Percentiles rank a stretch among this genome's conserved stretches.
These are phyloP conservation scores for Polymixis flavicincta DNA, from an alignment of 2,888 invertebrate genomes.

Conservation along the genomic window DNA sequence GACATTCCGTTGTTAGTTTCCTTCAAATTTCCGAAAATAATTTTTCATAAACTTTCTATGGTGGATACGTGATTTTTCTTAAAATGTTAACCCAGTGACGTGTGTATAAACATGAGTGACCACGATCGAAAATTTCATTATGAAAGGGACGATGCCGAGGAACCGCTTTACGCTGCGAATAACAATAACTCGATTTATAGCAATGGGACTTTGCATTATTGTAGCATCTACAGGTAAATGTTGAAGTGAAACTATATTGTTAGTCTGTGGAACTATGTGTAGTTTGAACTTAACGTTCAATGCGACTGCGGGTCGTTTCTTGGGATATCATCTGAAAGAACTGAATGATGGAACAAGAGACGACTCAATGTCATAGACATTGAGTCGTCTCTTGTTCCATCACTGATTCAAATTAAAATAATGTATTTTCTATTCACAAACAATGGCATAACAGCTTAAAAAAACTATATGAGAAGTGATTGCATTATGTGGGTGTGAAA, in stretches of 20 bases:
- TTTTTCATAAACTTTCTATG: conserved; percentile 54
- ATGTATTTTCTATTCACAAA: no score
- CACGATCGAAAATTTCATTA: conserved; percentile 81
- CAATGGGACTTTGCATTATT: conserved; percentile 91
- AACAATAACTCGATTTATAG: conserved; percentile 89
- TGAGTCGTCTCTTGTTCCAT: no score
- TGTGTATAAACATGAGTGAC: conserved; percentile 84
- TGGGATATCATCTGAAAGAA: background rate
- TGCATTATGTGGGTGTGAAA: background rate
- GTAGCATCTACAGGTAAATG: conserved; percentile 89
- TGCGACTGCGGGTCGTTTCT: background rate
- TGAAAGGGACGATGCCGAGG: conserved; percentile 81
- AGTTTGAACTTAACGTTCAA: conserved; percentile 10
- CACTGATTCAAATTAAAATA: background rate
- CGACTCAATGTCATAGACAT: no score
- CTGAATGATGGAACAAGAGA: background rate
- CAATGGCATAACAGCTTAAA: no score
- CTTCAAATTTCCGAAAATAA: conserved; percentile 40
- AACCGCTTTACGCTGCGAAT: conserved; percentile 82
- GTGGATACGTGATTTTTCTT: conserved; percentile 65
- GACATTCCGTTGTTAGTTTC: conserved; percentile 66
- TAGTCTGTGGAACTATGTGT: background rate
- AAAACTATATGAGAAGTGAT: no score
- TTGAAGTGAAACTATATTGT: conserved; percentile 6
- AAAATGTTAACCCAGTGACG: conserved; percentile 66